phyloP scores from a whole-genome alignment of 2,113 vertebrate species.

The Callaeas wilsoni region DNA sequence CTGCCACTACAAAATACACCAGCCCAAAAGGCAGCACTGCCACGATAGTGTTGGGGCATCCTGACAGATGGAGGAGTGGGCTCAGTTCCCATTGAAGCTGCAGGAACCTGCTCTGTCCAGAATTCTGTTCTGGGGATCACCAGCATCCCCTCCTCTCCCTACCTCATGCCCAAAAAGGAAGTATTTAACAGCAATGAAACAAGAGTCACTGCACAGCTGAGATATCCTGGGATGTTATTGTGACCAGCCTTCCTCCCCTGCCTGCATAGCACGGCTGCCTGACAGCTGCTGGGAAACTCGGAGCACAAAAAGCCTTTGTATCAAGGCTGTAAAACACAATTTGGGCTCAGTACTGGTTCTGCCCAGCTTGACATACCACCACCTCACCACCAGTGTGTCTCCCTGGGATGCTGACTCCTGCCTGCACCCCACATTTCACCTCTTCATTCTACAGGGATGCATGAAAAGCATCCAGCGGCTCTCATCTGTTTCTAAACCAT shows the following conservation, averaged over 20 bases:
- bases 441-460: not conserved
- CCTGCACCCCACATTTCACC: not conserved
- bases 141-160: not conserved
- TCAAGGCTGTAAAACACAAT: not conserved
- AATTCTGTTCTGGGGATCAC: not conserved
- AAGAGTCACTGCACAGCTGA: not conserved
- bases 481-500: not conserved
- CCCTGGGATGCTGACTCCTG: fast-evolving
- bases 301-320: not conserved
- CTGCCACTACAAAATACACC: not conserved
- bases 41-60: not conserved
- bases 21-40: not conserved
- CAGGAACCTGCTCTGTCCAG: not conserved
- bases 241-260: not conserved
- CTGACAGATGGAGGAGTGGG: not conserved
- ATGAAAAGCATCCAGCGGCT: not conserved
- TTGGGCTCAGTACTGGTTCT: not conserved
- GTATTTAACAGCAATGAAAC: not conserved
- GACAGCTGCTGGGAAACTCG: not conserved
- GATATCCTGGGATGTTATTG: not conserved
- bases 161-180: not conserved
- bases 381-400: not conserved
- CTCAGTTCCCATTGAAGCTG: not conserved
- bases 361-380: not conserved
- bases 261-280: not conserved